These are phyloP conservation scores for Hydrolagus affinis DNA, from an alignment of 2,113 vertebrate genomes.

Conservation along the genomic window DNA sequence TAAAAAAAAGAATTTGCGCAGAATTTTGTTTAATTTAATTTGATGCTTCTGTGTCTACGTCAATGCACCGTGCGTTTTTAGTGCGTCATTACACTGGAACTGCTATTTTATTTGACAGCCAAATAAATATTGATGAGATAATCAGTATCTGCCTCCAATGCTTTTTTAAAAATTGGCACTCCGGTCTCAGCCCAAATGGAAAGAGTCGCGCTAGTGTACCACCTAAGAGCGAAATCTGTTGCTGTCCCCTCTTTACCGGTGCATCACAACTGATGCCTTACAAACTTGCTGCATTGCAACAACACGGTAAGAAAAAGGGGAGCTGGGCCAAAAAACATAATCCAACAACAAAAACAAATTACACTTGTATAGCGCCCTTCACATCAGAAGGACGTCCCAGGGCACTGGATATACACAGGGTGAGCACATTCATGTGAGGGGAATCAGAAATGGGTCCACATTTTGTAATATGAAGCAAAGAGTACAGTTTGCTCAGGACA, in stretches of 20 bases:
- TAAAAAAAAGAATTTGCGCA: neutral
- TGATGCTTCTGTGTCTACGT: neutral
- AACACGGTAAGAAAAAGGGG: neutral
- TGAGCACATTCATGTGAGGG: no score
- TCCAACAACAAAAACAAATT: neutral
- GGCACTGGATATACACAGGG: neutral
- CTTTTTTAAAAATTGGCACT: neutral
- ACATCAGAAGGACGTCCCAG: no score
- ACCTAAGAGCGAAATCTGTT: neutral
- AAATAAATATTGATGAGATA: slow-evolving; percentile 19
- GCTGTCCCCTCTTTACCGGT: neutral
- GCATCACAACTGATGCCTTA: neutral
- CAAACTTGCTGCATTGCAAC: neutral
- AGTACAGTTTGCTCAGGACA: no score
- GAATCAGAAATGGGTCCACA: no score
- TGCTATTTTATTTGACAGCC: slow-evolving; percentile 4
- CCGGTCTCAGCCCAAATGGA: neutral
- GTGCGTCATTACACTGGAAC: neutral
- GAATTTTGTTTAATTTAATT: slow-evolving; percentile 2
- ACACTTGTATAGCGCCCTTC: no score
- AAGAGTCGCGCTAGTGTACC: neutral
- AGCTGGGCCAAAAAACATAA: neutral
- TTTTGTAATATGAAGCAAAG: no score
- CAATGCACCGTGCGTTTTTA: neutral
- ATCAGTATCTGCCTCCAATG: neutral